Conservation (phyloP, 2,113 vertebrate species). For the Setophaga coronata region DNA sequence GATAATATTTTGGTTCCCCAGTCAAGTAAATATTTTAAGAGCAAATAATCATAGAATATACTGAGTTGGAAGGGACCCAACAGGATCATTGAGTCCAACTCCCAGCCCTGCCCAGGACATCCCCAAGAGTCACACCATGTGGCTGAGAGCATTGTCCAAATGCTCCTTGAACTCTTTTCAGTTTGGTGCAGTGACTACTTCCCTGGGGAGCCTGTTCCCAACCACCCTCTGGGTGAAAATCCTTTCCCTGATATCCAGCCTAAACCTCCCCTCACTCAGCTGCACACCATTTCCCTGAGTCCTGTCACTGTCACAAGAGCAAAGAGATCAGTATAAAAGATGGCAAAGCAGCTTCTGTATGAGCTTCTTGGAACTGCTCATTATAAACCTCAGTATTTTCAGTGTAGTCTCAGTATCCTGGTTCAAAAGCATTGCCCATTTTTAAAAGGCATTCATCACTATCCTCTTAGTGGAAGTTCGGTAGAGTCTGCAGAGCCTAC, state of each 20-base stretch:
- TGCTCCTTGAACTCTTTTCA: fast-evolving
- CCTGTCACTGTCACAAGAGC: fast-evolving
- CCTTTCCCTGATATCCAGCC: neutral
- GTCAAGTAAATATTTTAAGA: neutral
- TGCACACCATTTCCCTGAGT: neutral
- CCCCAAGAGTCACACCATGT: neutral
- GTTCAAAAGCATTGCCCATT: neutral
- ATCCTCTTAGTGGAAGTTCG: neutral
- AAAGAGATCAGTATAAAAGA: neutral
- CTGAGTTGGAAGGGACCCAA: neutral
- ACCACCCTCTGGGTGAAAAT: fast-evolving
- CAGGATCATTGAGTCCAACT: neutral
- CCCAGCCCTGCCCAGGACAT: neutral
- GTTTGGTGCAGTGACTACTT: neutral
- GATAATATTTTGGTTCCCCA: neutral
- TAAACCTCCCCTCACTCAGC: neutral
- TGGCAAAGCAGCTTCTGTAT: neutral
- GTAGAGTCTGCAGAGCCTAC: neutral
- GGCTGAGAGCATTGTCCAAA: neutral
- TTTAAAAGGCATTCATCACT: neutral
- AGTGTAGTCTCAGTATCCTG: neutral
- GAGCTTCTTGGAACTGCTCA: neutral
- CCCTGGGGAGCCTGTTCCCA: neutral
- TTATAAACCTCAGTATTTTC: neutral
- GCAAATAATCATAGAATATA: neutral